Percentiles rank a stretch among this genome's conserved stretches.
Evolutionary conservation across 2,888 invertebrate genomes (phyloP).

Genomic region (Rosalia funebris): DNA sequence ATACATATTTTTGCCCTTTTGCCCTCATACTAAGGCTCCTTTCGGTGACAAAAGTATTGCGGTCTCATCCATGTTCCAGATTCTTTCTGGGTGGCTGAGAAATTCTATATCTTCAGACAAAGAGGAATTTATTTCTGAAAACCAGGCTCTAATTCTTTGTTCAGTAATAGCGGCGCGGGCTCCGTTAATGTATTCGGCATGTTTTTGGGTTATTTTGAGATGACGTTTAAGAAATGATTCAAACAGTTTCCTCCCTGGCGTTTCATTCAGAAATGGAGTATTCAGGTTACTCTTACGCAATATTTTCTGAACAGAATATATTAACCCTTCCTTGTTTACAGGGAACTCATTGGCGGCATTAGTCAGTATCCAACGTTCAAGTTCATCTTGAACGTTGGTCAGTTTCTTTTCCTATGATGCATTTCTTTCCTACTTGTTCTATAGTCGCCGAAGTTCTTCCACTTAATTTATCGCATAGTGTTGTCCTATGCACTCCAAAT

Average conservation of each 20-base stretch:
- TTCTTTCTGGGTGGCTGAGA: not conserved
- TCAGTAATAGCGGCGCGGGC: not conserved
- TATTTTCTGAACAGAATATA: not conserved
- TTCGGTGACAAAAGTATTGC: conserved; percentile 32
- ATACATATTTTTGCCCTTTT: conserved; percentile 18
- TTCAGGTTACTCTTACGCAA: not conserved
- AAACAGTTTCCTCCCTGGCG: not conserved
- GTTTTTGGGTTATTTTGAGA: conserved; percentile 2
- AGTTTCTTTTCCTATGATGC: no score
- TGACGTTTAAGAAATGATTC: not conserved
- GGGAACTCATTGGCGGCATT: not conserved
- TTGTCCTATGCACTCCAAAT: no score
- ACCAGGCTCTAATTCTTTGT: not conserved
- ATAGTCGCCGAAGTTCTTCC: no score
- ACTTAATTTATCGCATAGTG: no score
- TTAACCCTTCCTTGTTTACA: not conserved
- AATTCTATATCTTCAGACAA: not conserved
- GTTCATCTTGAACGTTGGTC: no score
- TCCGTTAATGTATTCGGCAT: not conserved
- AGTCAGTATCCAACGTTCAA: not conserved
- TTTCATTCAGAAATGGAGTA: not conserved
- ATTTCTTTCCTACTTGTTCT: no score
- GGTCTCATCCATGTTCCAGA: conserved; percentile 30
- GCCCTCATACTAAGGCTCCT: conserved; percentile 18
- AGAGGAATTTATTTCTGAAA: not conserved